phyloP scores from a whole-genome alignment of 2,888 invertebrate genomes.

The Coremacera marginata region DNA sequence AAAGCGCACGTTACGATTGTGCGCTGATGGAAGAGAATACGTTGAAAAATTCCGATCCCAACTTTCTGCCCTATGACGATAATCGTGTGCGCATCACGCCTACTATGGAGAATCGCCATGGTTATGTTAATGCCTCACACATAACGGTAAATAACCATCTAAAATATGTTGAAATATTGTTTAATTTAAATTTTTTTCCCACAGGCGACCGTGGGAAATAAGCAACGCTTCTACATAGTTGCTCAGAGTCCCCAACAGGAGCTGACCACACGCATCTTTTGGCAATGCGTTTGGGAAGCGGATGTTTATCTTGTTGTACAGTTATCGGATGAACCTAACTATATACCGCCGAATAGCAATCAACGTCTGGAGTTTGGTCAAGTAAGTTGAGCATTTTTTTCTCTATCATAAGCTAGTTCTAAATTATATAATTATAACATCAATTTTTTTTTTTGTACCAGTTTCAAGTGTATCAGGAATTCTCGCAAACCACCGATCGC shows the following conservation, averaged over 20 bases:
- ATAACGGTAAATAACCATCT: constrained; percentile 78
- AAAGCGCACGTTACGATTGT: constrained; percentile 78
- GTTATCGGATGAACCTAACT: constrained; percentile 76
- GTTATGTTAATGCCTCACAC: constrained; percentile 94
- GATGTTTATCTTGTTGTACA: constrained; percentile 86
- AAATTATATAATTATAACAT: too few relatives aligned
- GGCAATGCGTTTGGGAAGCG: constrained; percentile 93
- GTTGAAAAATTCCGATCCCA: constrained; percentile 70
- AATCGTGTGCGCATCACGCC: constrained; percentile 88
- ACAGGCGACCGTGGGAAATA: constrained; percentile 86
- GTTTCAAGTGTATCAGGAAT: constrained; percentile 80
- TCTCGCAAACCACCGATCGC: constrained; percentile 76
- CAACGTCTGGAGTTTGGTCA: constrained; percentile 77
- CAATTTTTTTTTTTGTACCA: constrained; percentile 60
- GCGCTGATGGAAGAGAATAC: constrained; percentile 80
- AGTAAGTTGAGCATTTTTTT: constrained; percentile 68
- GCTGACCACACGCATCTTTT: constrained; percentile 74
- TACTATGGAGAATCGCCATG: constrained; percentile 83
- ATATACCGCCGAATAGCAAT: constrained; percentile 74
- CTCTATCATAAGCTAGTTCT: not conserved
- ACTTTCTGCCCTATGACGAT: constrained; percentile 88
- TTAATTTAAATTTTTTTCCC: constrained; percentile 44
- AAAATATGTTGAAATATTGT: too few relatives aligned
- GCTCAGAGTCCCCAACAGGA: constrained; percentile 67
- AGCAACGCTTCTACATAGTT: constrained; percentile 88